Evolutionary conservation across 2,113 vertebrate genomes (phyloP).

Genomic region (Psammodynastes pulverulentus): DNA sequence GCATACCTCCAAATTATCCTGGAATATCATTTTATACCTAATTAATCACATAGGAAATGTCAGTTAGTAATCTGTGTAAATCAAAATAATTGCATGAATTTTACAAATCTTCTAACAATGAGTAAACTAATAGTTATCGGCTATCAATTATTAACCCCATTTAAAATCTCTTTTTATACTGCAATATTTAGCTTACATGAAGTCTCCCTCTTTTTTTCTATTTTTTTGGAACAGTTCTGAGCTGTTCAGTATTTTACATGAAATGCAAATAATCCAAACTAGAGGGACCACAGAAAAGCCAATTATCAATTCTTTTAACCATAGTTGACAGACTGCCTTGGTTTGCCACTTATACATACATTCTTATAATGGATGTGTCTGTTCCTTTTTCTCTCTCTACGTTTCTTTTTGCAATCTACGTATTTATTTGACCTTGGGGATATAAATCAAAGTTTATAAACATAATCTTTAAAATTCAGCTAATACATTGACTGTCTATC

Average conservation of each 20-base stretch:
- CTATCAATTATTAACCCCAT: neutral
- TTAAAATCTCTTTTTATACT: neutral
- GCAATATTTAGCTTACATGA: neutral
- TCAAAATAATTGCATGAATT: neutral
- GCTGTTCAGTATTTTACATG: neutral
- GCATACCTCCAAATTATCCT: constrained; percentile 26
- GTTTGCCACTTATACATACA: too few species aligned
- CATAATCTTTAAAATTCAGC: neutral
- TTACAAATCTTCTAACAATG: neutral
- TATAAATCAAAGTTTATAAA: neutral
- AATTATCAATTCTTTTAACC: neutral
- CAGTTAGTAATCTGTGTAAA: constrained; percentile 5
- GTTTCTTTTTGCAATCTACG: neutral
- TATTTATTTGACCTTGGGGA: neutral
- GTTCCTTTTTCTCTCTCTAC: neutral
- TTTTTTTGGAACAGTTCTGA: neutral
- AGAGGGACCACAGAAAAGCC: neutral
- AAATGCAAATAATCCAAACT: neutral
- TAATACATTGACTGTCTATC: neutral
- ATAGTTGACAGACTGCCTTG: neutral
- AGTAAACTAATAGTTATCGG: constrained; percentile 15
- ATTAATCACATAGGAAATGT: constrained; percentile 5
- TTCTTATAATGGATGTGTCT: neutral
- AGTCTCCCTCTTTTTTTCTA: neutral
- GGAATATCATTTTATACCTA: constrained; percentile 5